Evolutionary conservation across 2,797 vertebrate genomes (phyloP).

Genomic region (Gymnothorax javanicus): DNA sequence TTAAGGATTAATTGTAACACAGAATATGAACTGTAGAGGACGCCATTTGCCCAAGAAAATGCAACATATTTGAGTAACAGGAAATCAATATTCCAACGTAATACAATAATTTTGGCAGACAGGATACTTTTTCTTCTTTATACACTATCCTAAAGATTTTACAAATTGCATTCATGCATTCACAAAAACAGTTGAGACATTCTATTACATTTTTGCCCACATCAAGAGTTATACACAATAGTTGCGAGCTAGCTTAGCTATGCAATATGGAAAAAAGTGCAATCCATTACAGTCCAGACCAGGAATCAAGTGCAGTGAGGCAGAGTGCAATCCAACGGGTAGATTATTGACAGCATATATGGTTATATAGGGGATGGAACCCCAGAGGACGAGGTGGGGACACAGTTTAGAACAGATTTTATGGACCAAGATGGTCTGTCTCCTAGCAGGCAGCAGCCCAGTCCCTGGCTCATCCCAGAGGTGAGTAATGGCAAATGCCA

Average conservation of each 20-base stretch:
- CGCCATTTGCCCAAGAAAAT: background rate
- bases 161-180: background rate
- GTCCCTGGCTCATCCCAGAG: too few relatives aligned
- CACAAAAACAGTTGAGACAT: background rate
- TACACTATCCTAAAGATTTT: background rate
- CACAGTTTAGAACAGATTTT: too few relatives aligned
- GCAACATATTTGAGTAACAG: background rate
- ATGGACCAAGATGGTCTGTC: too few relatives aligned
- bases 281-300: too few relatives aligned
- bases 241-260: background rate
- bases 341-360: too few relatives aligned
- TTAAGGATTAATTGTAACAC: constrained; percentile 12
- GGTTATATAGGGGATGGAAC: too few relatives aligned
- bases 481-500: too few relatives aligned
- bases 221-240: background rate
- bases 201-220: background rate
- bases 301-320: too few relatives aligned
- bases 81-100: background rate
- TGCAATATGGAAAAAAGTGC: too few relatives aligned
- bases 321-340: too few relatives aligned
- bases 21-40: background rate
- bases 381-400: too few relatives aligned
- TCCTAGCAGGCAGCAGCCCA: too few relatives aligned
- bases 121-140: background rate
- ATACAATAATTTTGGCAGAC: background rate